phyloP scores from a whole-genome alignment of 2,797 vertebrate species.

The Thunnus albacares region DNA sequence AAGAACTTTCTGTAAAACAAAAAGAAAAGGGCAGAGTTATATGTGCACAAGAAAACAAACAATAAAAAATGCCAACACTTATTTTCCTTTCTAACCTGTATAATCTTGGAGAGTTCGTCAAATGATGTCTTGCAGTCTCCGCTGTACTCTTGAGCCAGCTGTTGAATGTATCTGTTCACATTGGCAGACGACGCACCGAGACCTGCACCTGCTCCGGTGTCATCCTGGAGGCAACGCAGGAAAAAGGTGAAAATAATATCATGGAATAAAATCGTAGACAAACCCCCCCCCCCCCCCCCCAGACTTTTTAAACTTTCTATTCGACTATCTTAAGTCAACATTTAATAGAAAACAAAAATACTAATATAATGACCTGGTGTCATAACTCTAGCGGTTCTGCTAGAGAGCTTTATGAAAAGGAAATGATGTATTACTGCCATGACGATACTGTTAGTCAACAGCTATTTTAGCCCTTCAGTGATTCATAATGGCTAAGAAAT shows the following conservation, averaged over 20 bases:
- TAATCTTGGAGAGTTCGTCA: conserved; percentile 98
- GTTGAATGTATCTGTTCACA: conserved; percentile 97
- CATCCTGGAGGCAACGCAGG: conserved; percentile 87
- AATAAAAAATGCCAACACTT: fast-evolving
- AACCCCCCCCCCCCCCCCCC: fast-evolving
- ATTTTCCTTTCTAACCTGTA: conserved; percentile 88
- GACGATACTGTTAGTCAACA: not conserved
- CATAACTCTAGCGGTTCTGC: conserved; percentile 1
- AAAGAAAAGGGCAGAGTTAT: not conserved
- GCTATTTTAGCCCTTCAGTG: not conserved
- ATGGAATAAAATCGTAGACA: not conserved
- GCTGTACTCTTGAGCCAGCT: conserved; percentile 97
- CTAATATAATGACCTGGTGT: not conserved
- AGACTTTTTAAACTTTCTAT: not conserved
- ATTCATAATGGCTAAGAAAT: not conserved
- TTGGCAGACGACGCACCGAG: conserved; percentile 95
- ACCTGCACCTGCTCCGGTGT: conserved; percentile 91
- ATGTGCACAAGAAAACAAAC: not conserved
- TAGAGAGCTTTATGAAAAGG: not conserved
- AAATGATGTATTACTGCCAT: not conserved
- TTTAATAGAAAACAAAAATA: not conserved
- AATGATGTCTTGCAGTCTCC: conserved; percentile 99
- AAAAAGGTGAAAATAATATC: not conserved
- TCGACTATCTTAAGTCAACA: not conserved
- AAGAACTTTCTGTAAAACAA: conserved; percentile 93